A percentile compares a stretch with the other conserved stretches of the same genome.
phyloP scores from a whole-genome alignment of 2,888 invertebrate species.

The Prenolepis imparis region DNA sequence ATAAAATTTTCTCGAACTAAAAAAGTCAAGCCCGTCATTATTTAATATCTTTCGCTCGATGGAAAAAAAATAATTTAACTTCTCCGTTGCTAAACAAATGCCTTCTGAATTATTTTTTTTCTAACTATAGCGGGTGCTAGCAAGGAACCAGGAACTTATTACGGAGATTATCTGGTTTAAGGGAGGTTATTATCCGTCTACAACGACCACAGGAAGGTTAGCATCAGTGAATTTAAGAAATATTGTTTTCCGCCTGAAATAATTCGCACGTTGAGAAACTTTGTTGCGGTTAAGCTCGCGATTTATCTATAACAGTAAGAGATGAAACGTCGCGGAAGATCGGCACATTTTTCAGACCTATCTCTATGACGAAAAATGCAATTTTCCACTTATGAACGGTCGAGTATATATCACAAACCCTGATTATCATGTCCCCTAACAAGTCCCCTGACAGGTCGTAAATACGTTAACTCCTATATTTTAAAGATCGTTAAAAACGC shows the following conservation, averaged over 20 bases:
- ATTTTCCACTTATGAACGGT: constrained; percentile 13
- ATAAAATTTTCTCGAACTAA: neutral
- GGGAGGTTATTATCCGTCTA: constrained; percentile 47
- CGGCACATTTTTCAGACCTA: neutral
- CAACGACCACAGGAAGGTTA: constrained; percentile 20
- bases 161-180: constrained; percentile 48
- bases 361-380: constrained; percentile 19
- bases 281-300: constrained; percentile 41
- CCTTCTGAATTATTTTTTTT: constrained; percentile 23
- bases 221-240: constrained; percentile 54
- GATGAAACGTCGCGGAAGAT: constrained; percentile 16
- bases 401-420: constrained; percentile 15
- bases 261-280: constrained; percentile 47
- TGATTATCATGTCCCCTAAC: neutral
- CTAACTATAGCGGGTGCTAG: neutral
- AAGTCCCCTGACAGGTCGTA: neutral
- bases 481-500: constrained; percentile 15
- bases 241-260: constrained; percentile 47
- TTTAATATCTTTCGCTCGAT: neutral
- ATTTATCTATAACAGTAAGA: constrained; percentile 42
- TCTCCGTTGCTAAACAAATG: constrained; percentile 14
- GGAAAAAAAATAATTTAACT: constrained; percentile 32
- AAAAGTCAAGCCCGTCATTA: neutral
- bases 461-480: constrained; percentile 11
- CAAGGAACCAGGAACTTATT: constrained; percentile 47